Base-by-base conservation (phyloP, 2,113 vertebrate genomes). In the Oncorhynchus gorbuscha region DNA sequence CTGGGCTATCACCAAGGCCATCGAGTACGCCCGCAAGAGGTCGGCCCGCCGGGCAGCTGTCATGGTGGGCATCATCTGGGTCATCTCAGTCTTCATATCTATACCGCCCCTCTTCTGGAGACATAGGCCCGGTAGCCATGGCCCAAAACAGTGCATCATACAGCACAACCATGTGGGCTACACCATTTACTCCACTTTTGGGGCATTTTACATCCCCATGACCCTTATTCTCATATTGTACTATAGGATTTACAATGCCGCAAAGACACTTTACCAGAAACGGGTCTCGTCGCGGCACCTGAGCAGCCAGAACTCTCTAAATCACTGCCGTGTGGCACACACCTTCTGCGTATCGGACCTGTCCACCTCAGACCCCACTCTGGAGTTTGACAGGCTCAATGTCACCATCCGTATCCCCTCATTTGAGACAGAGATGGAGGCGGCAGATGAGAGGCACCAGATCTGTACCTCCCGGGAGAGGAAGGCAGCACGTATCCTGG, bases 1-100 rank as follows among this genome's bases (percentile, higher is more conserved):
- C 88, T 97, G 96, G 96, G 96, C 96, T 69, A 97, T 97, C 87
- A 97, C 95, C 3, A 94, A 97, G 0, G 96, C 96, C 0, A 92
- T 97, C 0, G 94, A 96, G 68, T 97, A 97, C 0, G 92, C 95
- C 79, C 90, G 94, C 75, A 96, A 96, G 84, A 92, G 96, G 85
- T 96, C 96, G 0, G 85, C 91, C 0, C 94, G 89, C 66, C 93
- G 94, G 5, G 95, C 94, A 1, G 92, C 89, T 6, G 30, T 91
- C 81, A 97, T 96, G 95, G 93, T 97, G 49, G 88, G 82, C 59
- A 91, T 82, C 0, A 95, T 96, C 49, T 97, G 96, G 96, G 86
- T 93, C 0, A 95, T 96, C 80, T 97, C 96, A 0, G 24, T 96
- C 48, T 95, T 94, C 79, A 97, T 97, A 81, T 96, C 96, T 2